A percentile compares a stretch with the other conserved stretches of the same genome.
phyloP scores from a whole-genome alignment of 2,888 invertebrate genomes.

The Stenichneumon culpator region DNA sequence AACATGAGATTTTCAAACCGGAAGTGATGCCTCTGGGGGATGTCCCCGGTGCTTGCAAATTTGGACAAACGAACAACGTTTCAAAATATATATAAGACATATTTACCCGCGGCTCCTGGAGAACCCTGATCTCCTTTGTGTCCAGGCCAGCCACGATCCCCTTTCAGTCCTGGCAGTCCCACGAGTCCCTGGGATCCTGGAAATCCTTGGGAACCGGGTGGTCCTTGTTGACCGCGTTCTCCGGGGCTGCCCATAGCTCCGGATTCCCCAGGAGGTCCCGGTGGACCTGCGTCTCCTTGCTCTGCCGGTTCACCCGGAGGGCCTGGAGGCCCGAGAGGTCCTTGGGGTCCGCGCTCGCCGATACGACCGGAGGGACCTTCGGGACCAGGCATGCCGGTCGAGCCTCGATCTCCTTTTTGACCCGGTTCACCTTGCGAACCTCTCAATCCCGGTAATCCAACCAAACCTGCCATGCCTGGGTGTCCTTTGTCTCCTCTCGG shows the following conservation, averaged over 20 bases:
- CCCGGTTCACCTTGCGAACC: constrained; percentile 89
- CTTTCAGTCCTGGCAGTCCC: constrained; percentile 91
- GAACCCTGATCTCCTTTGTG: constrained; percentile 92
- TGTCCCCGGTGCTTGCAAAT: too few species aligned
- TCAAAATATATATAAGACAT: not conserved
- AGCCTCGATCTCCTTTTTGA: constrained; percentile 92
- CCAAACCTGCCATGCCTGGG: constrained; percentile 89
- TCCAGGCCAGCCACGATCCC: constrained; percentile 90
- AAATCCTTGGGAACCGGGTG: constrained; percentile 90
- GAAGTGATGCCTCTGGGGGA: too few species aligned
- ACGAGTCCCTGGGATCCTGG: constrained; percentile 90
- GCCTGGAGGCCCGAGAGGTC: constrained; percentile 91
- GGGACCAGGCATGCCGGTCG: constrained; percentile 89
- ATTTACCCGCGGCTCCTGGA: constrained; percentile 87
- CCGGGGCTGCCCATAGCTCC: constrained; percentile 92
- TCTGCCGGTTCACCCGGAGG: constrained; percentile 94
- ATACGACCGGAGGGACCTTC: constrained; percentile 91
- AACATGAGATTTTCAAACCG: too few species aligned
- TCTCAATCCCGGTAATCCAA: constrained; percentile 90
- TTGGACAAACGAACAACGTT: not conserved
- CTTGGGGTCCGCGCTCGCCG: constrained; percentile 92
- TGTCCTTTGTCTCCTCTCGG: constrained; percentile 90
- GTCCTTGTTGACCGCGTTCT: constrained; percentile 91
- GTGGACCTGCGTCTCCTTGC: constrained; percentile 91
- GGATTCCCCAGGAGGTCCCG: constrained; percentile 90